These are phyloP conservation scores for Atrichornis clamosus DNA, from an alignment of 2,113 vertebrate species.

Conservation along the genomic window DNA sequence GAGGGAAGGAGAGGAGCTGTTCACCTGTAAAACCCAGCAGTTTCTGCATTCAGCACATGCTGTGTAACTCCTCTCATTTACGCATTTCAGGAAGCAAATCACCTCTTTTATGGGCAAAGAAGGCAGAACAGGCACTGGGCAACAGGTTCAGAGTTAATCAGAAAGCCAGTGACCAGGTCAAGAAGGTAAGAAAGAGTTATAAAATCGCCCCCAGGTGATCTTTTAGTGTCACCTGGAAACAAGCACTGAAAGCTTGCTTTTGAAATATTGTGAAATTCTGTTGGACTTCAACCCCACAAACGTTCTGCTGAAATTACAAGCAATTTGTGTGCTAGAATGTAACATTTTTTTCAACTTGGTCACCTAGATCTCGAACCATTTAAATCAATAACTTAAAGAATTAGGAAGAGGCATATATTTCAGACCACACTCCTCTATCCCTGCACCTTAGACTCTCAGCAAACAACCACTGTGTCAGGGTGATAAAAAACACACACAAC, in stretches of 20 bases:
- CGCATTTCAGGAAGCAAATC: background rate
- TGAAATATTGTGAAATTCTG: background rate
- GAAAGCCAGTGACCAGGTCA: background rate
- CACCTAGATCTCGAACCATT: background rate
- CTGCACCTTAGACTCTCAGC: background rate
- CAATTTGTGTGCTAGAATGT: background rate
- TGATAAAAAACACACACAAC: too few relatives aligned
- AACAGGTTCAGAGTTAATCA: background rate
- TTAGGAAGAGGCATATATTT: background rate
- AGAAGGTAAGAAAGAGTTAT: background rate
- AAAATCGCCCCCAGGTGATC: background rate
- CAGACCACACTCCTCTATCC: background rate
- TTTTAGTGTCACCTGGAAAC: background rate
- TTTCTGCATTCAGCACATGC: background rate
- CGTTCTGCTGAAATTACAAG: background rate
- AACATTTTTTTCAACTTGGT: background rate
- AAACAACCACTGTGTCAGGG: background rate
- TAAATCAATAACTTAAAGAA: background rate
- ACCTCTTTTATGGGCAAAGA: background rate
- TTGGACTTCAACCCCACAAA: background rate
- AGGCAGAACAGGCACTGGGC: background rate
- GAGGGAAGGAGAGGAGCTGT: background rate
- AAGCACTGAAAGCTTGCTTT: background rate
- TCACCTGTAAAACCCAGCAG: background rate
- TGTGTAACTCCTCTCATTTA: background rate